Percentiles rank a stretch among this genome's conserved stretches.
Conservation (phyloP, 1,140 invertebrate species). For the Stenopsyche tienmushanensis region DNA sequence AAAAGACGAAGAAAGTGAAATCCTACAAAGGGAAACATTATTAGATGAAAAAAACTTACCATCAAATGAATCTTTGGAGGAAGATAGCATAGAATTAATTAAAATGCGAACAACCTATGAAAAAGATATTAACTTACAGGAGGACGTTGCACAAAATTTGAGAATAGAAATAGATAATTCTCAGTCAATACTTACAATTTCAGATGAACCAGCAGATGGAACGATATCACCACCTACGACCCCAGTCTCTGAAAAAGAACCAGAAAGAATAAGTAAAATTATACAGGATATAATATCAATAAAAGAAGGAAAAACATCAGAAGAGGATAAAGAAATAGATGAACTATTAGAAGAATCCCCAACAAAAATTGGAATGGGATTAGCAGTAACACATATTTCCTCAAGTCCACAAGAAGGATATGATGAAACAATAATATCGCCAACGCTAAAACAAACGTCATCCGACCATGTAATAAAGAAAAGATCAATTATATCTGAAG, state of each 20-base stretch:
- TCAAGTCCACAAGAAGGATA: too few relatives aligned
- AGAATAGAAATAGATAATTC: neutral
- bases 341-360: neutral
- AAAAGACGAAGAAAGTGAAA: too few relatives aligned
- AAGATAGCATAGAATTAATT: neutral
- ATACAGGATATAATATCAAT: neutral
- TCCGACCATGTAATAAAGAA: neutral
- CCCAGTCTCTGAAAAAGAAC: conserved; percentile 7
- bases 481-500: neutral
- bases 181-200: too few relatives aligned
- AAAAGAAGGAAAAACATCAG: neutral
- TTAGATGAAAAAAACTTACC: neutral
- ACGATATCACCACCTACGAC: neutral
- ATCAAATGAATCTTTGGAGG: conserved; percentile 2
- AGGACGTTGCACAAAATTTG: too few relatives aligned
- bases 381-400: too few relatives aligned
- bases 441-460: neutral
- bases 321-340: conserved; percentile 1
- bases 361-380: neutral
- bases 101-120: too few relatives aligned
- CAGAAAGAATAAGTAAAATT: neutral
- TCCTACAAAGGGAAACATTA: neutral
- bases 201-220: neutral
- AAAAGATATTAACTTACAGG: too few relatives aligned
- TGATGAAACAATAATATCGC: neutral